A percentile compares a stretch with the other conserved stretches of the same genome.
Evolutionary conservation across 2,113 vertebrate species (phyloP).

Genomic region (Synchiropus splendidus): DNA sequence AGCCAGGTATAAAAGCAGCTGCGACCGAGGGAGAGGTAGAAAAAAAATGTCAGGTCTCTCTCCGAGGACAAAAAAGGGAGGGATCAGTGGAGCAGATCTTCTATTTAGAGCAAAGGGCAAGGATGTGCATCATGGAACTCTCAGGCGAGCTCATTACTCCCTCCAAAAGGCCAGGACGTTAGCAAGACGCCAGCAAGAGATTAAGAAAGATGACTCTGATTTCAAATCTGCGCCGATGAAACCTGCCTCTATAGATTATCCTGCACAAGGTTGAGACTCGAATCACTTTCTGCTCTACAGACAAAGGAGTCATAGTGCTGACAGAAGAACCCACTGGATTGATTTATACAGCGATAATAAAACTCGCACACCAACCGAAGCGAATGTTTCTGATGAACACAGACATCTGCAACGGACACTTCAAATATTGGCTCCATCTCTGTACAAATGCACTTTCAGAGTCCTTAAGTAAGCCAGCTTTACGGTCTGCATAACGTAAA

Average conservation of each 20-base stretch:
- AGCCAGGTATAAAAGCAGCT: no score
- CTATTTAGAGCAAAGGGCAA: slow-evolving; percentile 55
- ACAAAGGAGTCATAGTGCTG: no score
- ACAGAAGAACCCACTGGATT: no score
- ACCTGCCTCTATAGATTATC: slow-evolving; percentile 30
- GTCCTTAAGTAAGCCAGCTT: no score
- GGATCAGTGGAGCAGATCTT: slow-evolving; percentile 27
- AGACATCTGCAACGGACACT: no score
- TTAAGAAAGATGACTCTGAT: slow-evolving; percentile 58
- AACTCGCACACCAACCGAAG: no score
- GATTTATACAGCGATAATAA: no score
- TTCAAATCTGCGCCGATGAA: slow-evolving; percentile 38
- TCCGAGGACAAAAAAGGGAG: slow-evolving; percentile 23
- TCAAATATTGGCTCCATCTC: no score
- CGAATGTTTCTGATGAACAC: no score
- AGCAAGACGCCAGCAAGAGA: slow-evolving; percentile 49
- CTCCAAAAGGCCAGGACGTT: slow-evolving; percentile 56
- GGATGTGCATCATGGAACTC: slow-evolving; percentile 61
- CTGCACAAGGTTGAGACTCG: slow-evolving; percentile 15
- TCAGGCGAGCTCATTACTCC: slow-evolving; percentile 67
- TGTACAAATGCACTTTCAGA: no score
- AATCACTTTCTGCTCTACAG: not conserved
- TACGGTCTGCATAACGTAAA: no score
- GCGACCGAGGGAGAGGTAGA: not conserved
- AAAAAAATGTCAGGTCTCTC: slow-evolving; percentile 21